A percentile compares a stretch with the other conserved stretches of the same genome.
Evolutionary conservation across 2,113 vertebrate genomes (phyloP).

Genomic region (Bothrops jararaca): DNA sequence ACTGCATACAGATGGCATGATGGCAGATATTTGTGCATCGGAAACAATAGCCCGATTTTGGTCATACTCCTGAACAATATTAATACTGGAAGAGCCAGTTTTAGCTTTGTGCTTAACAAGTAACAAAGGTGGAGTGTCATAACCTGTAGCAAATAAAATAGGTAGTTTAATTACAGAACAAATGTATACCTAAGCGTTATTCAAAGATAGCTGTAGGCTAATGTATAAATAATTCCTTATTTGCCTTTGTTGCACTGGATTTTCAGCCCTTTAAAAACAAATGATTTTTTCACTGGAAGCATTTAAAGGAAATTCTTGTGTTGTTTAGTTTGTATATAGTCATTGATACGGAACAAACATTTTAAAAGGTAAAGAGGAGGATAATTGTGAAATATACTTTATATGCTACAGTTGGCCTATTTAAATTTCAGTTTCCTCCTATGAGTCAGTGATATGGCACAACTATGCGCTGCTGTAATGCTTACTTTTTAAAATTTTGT

Average conservation of each 20-base stretch:
- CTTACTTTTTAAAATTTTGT: background rate
- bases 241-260: background rate
- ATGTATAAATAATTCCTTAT: background rate
- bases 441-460: background rate
- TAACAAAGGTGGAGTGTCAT: background rate
- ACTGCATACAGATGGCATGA: background rate
- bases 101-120: background rate
- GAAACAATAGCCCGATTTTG: background rate
- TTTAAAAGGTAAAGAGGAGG: background rate
- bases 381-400: background rate
- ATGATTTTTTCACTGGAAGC: background rate
- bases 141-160: background rate
- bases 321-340: background rate
- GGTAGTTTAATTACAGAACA: background rate
- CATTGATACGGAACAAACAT: background rate
- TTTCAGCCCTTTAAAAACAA: background rate
- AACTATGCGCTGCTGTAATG: background rate
- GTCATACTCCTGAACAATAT: background rate
- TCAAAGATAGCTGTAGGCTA: background rate
- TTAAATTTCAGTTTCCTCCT: background rate
- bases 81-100: constrained; percentile 21
- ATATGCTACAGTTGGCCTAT: background rate
- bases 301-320: background rate
- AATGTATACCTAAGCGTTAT: background rate
- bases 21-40: background rate